Evolutionary conservation across 2,797 vertebrate species (phyloP).

Genomic region (Dicrostonyx torquatus): DNA sequence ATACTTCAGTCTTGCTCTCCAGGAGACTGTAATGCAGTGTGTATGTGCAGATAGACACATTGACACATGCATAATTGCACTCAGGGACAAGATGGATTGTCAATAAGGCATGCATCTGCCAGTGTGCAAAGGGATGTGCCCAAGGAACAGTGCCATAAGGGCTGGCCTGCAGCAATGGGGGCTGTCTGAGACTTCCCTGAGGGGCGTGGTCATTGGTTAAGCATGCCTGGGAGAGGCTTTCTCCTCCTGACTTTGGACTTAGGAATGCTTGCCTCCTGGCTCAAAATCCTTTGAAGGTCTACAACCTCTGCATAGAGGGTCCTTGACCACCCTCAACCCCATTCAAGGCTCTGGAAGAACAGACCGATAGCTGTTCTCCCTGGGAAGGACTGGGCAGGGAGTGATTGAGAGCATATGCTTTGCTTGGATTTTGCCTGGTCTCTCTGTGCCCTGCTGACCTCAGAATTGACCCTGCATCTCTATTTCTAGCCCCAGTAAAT

Average conservation of each 20-base stretch:
- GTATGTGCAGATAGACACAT: neutral
- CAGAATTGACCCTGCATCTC: neutral
- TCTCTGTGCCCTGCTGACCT: neutral
- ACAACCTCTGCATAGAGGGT: neutral
- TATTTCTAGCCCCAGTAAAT: neutral
- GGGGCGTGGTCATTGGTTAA: neutral
- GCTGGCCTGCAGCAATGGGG: neutral
- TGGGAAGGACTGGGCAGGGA: neutral
- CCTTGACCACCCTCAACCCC: neutral
- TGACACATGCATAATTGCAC: accelerated
- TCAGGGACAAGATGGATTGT: neutral
- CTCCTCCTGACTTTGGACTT: neutral
- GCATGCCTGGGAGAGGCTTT: neutral
- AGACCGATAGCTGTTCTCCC: neutral
- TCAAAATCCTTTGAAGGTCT: neutral
- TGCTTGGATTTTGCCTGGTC: neutral
- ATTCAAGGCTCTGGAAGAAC: neutral
- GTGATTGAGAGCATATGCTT: neutral
- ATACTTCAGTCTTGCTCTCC: neutral
- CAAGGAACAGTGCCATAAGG: neutral
- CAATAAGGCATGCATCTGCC: neutral
- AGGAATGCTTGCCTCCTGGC: neutral
- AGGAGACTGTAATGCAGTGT: neutral
- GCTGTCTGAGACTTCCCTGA: neutral
- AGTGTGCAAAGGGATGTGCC: neutral